Evolutionary conservation across 2,113 vertebrate species (phyloP).

Genomic region (Percopsis transmontana): DNA sequence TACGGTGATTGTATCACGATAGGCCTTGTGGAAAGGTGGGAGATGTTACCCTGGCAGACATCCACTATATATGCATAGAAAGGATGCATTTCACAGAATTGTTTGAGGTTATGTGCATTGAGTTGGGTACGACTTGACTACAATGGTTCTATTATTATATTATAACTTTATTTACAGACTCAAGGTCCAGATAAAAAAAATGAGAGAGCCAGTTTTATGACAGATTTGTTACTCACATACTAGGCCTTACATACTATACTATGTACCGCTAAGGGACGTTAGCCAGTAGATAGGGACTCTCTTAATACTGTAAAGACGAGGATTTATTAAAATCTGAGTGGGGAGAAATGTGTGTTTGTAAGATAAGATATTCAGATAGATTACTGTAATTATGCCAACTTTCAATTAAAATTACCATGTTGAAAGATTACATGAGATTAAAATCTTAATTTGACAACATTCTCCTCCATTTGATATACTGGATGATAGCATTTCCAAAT

Average conservation of each 20-base stretch:
- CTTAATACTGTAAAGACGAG: conserved; percentile 24
- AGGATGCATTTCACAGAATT: conserved; percentile 4
- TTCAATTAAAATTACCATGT: conserved; percentile 25
- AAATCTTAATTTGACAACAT: conserved; percentile 11
- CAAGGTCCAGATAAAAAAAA: too few species aligned
- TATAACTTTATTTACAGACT: too few species aligned
- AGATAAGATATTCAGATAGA: conserved; percentile 63
- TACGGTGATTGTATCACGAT: conserved; percentile 54
- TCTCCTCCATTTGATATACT: neutral
- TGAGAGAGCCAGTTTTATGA: conserved; percentile 23
- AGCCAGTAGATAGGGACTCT: conserved; percentile 26
- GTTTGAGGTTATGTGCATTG: conserved; percentile 17
- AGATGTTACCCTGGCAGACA: conserved; percentile 10
- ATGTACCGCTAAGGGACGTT: conserved; percentile 15
- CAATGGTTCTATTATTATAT: neutral
- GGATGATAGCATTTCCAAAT: conserved; percentile 4
- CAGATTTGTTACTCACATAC: conserved; percentile 9
- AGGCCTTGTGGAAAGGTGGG: conserved; percentile 40
- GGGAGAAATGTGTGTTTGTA: conserved; percentile 33
- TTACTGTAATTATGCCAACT: conserved; percentile 29
- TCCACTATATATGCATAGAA: conserved; percentile 21
- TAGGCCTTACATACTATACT: conserved; percentile 20
- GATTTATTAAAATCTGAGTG: conserved; percentile 38
- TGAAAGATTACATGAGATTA: conserved; percentile 23
- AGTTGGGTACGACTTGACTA: too few species aligned